Evolutionary conservation across 2,797 vertebrate genomes (phyloP).

Genomic region (Babyrousa celebensis): DNA sequence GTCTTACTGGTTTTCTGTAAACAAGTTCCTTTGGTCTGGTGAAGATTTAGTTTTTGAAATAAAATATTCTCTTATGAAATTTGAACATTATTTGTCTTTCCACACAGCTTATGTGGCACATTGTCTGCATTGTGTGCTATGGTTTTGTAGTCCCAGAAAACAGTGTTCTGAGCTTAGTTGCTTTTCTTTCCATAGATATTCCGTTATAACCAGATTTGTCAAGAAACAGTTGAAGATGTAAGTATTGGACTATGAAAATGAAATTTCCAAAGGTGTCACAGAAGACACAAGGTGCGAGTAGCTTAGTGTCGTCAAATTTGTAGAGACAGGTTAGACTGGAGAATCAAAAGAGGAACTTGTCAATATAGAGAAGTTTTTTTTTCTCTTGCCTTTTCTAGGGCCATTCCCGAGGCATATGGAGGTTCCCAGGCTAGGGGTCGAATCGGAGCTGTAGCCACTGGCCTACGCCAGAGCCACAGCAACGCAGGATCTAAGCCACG

Average conservation of each 20-base stretch:
- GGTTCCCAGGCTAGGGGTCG: too few species aligned
- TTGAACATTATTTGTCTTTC: slow-evolving; percentile 45
- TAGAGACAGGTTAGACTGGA: neutral
- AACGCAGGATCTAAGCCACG: too few species aligned
- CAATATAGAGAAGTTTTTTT: neutral
- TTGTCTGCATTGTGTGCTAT: neutral
- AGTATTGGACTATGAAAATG: slow-evolving; percentile 69
- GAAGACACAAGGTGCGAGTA: slow-evolving; percentile 22
- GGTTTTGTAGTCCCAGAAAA: slow-evolving; percentile 44
- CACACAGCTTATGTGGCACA: slow-evolving; percentile 58
- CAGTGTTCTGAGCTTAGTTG: slow-evolving; percentile 42
- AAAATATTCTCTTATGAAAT: slow-evolving; percentile 42
- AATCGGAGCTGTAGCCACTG: too few species aligned
- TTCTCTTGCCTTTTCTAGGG: too few species aligned
- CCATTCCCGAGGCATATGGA: too few species aligned
- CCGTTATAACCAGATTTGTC: slow-evolving; percentile 60
- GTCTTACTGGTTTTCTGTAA: slow-evolving; percentile 29
- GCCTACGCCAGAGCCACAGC: too few species aligned
- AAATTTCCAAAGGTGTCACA: slow-evolving; percentile 49
- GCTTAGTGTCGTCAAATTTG: neutral
- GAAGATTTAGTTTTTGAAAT: slow-evolving; percentile 71
- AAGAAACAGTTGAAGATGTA: slow-evolving; percentile 51
- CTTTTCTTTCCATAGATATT: slow-evolving; percentile 47
- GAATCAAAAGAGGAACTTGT: neutral
- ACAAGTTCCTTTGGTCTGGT: neutral